Conservation (phyloP, 2,888 invertebrate genomes). For the Cepaea hortensis region DNA sequence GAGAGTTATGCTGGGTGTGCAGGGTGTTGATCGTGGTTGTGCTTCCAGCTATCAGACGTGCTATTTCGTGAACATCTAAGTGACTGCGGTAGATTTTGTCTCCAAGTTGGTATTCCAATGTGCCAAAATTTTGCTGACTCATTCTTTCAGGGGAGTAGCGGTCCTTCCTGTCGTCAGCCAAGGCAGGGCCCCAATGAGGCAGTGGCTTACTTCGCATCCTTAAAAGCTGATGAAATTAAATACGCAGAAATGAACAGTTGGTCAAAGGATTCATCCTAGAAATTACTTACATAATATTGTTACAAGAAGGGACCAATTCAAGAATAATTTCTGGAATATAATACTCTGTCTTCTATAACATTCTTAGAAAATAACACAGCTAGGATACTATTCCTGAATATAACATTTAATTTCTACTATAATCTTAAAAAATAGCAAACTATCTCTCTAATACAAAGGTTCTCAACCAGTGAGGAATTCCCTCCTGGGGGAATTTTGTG, state of each 20-base stretch:
- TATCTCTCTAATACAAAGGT: no score
- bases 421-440: no score
- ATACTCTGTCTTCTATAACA: no score
- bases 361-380: no score
- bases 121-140: constrained; percentile 23
- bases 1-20: constrained; percentile 19
- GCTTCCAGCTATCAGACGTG: constrained; percentile 46
- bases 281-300: no score
- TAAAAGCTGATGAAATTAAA: constrained; percentile 39
- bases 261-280: no score
- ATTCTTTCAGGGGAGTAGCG: constrained; percentile 39
- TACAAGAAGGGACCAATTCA: no score
- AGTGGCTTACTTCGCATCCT: constrained; percentile 47
- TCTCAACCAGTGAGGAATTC: no score
- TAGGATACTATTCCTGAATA: no score
- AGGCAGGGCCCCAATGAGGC: constrained; percentile 52
- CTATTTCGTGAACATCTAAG: constrained; percentile 48
- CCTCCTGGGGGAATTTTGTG: no score
- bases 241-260: neutral
- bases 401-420: no score
- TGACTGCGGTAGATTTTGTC: constrained; percentile 40
- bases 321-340: no score
- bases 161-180: constrained; percentile 47
- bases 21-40: constrained; percentile 44
- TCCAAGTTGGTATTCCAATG: constrained; percentile 41